Evolutionary conservation across 2,113 vertebrate species (phyloP).

Genomic region (human): DNA sequence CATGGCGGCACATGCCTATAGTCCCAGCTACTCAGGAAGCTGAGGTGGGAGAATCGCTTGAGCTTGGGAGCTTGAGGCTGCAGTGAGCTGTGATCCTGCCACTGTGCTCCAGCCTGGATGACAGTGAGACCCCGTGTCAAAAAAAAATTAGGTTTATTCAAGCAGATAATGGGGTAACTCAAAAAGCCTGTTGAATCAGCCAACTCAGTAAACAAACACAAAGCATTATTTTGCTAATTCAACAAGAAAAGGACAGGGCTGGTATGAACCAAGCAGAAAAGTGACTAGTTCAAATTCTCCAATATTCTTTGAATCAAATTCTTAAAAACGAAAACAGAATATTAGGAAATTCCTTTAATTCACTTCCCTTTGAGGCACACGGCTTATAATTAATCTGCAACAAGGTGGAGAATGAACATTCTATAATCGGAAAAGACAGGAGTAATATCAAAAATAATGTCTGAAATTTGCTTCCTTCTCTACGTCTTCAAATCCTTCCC

Average conservation of each 20-base stretch:
- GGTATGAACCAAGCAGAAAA: neutral
- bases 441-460: fast-evolving
- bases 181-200: fast-evolving
- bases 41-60: too few species aligned
- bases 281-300: fast-evolving
- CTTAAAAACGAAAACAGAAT: neutral
- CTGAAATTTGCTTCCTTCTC: fast-evolving
- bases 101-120: too few species aligned
- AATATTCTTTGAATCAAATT: neutral
- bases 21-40: too few species aligned
- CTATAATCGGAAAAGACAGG: neutral
- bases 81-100: too few species aligned
- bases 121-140: too few species aligned
- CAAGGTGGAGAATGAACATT: fast-evolving
- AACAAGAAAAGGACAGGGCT: fast-evolving
- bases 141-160: neutral
- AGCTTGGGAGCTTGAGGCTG: too few species aligned
- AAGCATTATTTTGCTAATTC: too few species aligned
- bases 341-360: too few species aligned
- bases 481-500: fast-evolving
- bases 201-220: fast-evolving
- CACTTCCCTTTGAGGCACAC: neutral
- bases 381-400: too few species aligned
- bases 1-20: too few species aligned
- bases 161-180: neutral